phyloP scores from a whole-genome alignment of 2,797 vertebrate genomes.

The Spinibarbus caldwelli region DNA sequence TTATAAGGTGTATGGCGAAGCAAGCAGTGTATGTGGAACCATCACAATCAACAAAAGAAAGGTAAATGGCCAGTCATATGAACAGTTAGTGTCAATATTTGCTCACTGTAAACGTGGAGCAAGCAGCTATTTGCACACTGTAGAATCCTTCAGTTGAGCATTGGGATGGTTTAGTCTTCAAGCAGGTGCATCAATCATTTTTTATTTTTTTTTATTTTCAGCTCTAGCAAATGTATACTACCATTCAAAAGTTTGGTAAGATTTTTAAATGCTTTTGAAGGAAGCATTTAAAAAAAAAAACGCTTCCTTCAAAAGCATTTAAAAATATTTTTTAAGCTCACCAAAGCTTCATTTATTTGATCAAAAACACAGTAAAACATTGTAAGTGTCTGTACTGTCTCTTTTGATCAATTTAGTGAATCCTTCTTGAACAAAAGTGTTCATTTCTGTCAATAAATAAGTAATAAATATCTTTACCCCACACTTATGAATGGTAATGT shows the following conservation, averaged over 20 bases:
- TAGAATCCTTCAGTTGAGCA: background rate
- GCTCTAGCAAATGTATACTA: background rate
- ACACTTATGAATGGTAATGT: no score
- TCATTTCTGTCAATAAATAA: background rate
- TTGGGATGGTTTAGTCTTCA: background rate
- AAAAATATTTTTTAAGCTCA: background rate
- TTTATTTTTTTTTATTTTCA: background rate
- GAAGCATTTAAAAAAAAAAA: no score
- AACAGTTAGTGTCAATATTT: background rate
- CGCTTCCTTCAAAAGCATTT: no score
- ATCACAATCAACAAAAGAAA: slow-evolving; percentile 97
- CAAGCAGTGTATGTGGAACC: slow-evolving; percentile 95
- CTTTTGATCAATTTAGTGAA: background rate
- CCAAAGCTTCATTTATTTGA: background rate
- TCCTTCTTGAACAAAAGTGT: background rate
- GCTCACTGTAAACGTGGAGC: background rate
- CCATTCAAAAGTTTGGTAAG: background rate
- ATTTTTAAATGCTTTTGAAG: background rate
- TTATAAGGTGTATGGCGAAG: slow-evolving; percentile 96
- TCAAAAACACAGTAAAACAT: background rate
- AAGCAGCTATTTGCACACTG: background rate
- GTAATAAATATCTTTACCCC: no score
- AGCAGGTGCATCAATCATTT: background rate
- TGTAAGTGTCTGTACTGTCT: background rate
- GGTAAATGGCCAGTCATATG: slow-evolving; percentile 70